Percentiles rank a stretch among this genome's conserved stretches.
Evolutionary conservation across 2,113 vertebrate species (phyloP).

Genomic region (Argyrosomus japonicus): DNA sequence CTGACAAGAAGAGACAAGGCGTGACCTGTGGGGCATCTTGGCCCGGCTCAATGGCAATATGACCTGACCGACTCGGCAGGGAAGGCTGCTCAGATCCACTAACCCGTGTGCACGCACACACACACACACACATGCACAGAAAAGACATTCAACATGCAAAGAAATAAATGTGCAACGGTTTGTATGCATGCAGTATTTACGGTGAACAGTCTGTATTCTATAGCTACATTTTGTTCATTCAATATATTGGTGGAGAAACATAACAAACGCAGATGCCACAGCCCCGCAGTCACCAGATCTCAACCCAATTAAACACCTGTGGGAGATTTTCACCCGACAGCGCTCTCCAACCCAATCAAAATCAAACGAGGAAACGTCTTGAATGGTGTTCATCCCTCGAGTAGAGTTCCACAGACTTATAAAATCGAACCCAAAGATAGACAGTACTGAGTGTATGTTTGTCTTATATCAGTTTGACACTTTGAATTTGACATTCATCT

Average conservation of each 20-base stretch:
- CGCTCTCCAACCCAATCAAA: constrained; percentile 7
- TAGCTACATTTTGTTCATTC: neutral
- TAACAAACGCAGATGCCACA: neutral
- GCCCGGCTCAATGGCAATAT: constrained; percentile 51
- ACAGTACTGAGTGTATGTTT: neutral
- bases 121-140: neutral
- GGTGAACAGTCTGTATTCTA: neutral
- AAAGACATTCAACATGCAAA: constrained; percentile 7
- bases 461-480: neutral
- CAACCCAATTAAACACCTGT: neutral
- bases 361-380: neutral
- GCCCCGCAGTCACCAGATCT: neutral
- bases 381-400: neutral
- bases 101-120: constrained; percentile 2
- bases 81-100: constrained; percentile 27
- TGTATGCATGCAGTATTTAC: neutral
- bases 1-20: constrained; percentile 76
- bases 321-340: neutral
- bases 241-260: neutral
- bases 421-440: neutral
- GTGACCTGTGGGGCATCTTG: constrained; percentile 68
- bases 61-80: constrained; percentile 30
- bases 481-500: neutral
- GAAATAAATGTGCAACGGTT: neutral
- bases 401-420: neutral